Evolutionary conservation across 2,888 invertebrate species (phyloP).

Genomic region (Diarsia dahlii): DNA sequence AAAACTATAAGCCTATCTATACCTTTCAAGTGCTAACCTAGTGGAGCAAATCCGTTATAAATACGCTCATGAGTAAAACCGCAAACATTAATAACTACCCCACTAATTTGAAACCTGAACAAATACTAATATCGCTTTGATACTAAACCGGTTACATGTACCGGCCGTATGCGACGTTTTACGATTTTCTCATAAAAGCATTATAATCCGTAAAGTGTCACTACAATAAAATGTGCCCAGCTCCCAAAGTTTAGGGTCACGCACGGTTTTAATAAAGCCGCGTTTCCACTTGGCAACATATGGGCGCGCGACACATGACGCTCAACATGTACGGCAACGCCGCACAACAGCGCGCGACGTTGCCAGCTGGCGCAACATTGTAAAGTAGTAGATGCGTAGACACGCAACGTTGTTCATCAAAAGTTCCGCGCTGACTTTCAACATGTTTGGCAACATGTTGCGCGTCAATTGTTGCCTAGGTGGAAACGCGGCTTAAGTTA

Average conservation of each 20-base stretch:
- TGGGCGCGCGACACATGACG: too few relatives aligned
- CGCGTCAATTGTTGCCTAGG: too few relatives aligned
- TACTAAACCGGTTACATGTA: not conserved
- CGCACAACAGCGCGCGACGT: too few relatives aligned
- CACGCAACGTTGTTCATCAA: too few relatives aligned
- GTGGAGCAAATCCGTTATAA: not conserved
- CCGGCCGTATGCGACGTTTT: slow-evolving; percentile 3
- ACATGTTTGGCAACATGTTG: too few relatives aligned
- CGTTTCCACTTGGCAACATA: too few relatives aligned
- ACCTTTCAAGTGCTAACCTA: not conserved
- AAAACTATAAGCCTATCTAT: too few relatives aligned
- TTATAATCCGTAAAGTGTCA: slow-evolving; percentile 8
- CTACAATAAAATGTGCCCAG: slow-evolving; percentile 2
- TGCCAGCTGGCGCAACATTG: too few relatives aligned
- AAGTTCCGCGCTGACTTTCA: too few relatives aligned
- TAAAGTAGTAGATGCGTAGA: too few relatives aligned
- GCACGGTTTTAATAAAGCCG: slow-evolving; percentile 1
- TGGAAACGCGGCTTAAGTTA: too few relatives aligned
- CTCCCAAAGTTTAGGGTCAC: slow-evolving; percentile 32
- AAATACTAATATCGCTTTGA: not conserved
- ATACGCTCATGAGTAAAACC: not conserved
- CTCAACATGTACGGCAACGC: too few relatives aligned
- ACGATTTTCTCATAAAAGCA: not conserved
- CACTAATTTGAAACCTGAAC: not conserved
- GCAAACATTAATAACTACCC: not conserved